These are phyloP conservation scores for Penaeus vannamei DNA, from an alignment of 1,140 invertebrate genomes.

Conservation along the genomic window DNA sequence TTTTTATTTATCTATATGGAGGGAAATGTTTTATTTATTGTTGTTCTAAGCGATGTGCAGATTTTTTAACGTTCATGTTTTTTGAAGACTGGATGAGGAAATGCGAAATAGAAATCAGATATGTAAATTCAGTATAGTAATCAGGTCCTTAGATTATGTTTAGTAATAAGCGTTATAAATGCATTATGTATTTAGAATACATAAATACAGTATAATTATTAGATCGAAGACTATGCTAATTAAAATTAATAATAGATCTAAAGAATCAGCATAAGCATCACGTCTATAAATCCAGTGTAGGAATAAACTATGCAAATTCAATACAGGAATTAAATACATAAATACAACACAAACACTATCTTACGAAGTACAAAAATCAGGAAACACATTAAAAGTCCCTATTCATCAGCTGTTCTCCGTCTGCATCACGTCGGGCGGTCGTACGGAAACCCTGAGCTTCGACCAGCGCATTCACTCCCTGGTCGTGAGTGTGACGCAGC, in stretches of 20 bases:
- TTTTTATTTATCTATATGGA: background rate
- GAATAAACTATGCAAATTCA: too few species aligned
- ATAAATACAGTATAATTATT: too few species aligned
- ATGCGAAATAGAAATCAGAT: background rate
- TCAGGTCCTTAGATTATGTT: too few species aligned
- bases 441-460: conserved; percentile 61
- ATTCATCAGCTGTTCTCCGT: conserved; percentile 39
- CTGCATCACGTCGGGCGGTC: conserved; percentile 56
- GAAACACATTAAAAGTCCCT: too few species aligned
- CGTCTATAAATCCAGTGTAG: background rate
- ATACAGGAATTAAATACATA: background rate
- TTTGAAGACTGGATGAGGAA: background rate
- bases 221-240: too few species aligned
- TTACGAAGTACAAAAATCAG: background rate
- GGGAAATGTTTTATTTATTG: too few species aligned
- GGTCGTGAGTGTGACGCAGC: conserved; percentile 56
- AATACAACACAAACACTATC: background rate
- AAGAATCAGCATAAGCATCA: too few species aligned
- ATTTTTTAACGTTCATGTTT: background rate
- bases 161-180: too few species aligned
- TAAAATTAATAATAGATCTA: too few species aligned
- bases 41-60: too few species aligned
- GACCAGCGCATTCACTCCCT: conserved; percentile 65
- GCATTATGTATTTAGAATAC: too few species aligned
- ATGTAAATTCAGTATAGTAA: too few species aligned